These are phyloP conservation scores for Sula dactylatra DNA, from an alignment of 2,113 vertebrate species.

Conservation along the genomic window DNA sequence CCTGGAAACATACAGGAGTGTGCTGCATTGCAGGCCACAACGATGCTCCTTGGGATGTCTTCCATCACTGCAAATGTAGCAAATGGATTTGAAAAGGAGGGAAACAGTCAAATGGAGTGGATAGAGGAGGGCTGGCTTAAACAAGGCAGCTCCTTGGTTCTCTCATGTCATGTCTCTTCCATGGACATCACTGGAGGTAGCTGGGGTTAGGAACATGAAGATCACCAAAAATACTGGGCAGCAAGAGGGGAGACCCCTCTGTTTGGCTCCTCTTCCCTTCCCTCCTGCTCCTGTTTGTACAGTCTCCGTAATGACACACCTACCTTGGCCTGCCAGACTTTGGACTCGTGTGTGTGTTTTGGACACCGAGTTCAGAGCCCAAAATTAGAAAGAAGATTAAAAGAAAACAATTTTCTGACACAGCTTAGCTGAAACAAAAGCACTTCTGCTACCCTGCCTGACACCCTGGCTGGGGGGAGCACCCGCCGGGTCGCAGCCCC, in stretches of 20 bases:
- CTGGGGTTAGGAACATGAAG: not conserved
- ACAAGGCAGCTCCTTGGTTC: not conserved
- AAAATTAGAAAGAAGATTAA: conserved; percentile 15
- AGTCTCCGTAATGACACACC: not conserved
- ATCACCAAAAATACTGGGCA: not conserved
- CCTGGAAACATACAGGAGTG: not conserved
- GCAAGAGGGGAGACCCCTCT: not conserved
- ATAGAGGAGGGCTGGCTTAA: not conserved
- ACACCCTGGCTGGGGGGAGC: not conserved
- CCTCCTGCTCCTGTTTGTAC: not conserved
- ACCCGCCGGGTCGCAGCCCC: not conserved
- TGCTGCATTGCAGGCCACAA: accelerated
- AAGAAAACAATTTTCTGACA: not conserved
- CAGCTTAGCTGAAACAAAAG: not conserved
- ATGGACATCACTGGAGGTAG: not conserved
- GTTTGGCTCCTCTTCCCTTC: not conserved
- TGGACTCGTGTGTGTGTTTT: not conserved
- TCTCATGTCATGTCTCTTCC: too few species aligned
- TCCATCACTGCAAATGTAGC: not conserved
- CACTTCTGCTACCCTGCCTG: not conserved
- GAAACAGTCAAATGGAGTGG: not conserved
- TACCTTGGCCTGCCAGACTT: not conserved
- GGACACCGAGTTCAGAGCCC: not conserved
- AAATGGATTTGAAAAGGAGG: not conserved
- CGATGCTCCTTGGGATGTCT: not conserved